Conservation (phyloP, 2,888 invertebrate species). For the Colostygia pectinataria region DNA sequence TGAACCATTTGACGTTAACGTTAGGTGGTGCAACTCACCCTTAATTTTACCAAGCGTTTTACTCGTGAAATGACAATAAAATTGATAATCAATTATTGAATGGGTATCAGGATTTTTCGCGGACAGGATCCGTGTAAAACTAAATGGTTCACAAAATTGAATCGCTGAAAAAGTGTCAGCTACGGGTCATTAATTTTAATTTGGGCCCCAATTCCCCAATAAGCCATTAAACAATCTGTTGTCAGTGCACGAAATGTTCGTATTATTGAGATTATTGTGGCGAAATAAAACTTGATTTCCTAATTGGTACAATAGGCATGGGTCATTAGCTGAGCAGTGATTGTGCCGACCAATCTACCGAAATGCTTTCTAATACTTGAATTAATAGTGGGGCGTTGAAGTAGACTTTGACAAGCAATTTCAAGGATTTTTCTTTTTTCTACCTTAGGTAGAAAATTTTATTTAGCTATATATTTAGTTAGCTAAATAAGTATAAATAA, state of each 20-base stretch:
- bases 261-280: constrained; percentile 14
- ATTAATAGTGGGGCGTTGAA: constrained; percentile 2
- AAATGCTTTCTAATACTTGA: constrained; percentile 3
- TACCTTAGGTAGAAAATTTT: no score
- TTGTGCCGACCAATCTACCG: constrained; percentile 1
- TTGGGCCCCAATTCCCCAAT: constrained; percentile 10
- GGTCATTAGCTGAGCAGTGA: constrained; percentile 7
- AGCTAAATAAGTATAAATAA: no score
- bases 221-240: constrained; percentile 20
- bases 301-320: constrained; percentile 13
- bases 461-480: no score
- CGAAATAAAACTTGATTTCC: constrained; percentile 8
- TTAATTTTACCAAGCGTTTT: no score
- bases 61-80: no score
- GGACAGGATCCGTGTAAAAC: constrained; percentile 6
- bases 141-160: constrained; percentile 20
- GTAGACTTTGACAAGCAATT: background rate
- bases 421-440: no score
- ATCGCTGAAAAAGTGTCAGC: constrained; percentile 17
- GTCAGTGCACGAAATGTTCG: constrained; percentile 11
- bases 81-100: no score
- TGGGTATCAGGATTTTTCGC: no score
- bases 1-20: no score
- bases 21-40: no score
- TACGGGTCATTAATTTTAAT: constrained; percentile 20